Evolutionary conservation across 2,113 vertebrate genomes (phyloP).

Genomic region (Hipposideros armiger): DNA sequence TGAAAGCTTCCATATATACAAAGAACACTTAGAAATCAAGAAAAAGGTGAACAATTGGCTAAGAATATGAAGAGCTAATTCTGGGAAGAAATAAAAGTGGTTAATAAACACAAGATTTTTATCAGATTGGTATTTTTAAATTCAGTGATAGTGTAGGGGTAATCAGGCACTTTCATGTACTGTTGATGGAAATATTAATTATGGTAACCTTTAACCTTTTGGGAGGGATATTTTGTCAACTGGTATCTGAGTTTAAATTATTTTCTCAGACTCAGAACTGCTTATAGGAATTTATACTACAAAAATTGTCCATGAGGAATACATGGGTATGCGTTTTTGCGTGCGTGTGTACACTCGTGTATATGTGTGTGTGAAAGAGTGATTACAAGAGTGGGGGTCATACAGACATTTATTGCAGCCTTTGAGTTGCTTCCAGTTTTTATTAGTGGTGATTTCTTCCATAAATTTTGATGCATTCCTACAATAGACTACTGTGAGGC

Average conservation of each 20-base stretch:
- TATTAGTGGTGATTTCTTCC: neutral
- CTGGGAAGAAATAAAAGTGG: neutral
- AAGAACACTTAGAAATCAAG: slow-evolving; percentile 9
- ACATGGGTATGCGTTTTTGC: neutral
- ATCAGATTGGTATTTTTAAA: neutral
- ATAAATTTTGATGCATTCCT: neutral
- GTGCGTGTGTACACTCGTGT: rapidly evolving
- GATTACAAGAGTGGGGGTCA: neutral
- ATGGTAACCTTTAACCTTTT: slow-evolving; percentile 48
- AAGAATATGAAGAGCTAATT: neutral
- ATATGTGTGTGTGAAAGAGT: neutral
- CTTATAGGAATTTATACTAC: neutral
- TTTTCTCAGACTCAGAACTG: neutral
- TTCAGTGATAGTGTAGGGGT: neutral
- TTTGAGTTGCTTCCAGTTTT: slow-evolving; percentile 26
- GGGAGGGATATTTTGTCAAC: neutral
- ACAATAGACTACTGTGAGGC: neutral
- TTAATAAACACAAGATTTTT: slow-evolving; percentile 2
- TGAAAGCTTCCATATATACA: neutral
- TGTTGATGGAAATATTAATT: slow-evolving; percentile 25
- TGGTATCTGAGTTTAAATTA: slow-evolving; percentile 21
- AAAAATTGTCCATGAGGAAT: neutral
- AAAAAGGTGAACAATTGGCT: neutral
- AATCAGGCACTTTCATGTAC: neutral
- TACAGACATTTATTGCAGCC: neutral